A percentile compares a stretch with the other conserved stretches of the same genome.
These are phyloP conservation scores for Carassius auratus DNA, from an alignment of 2,113 vertebrate species.

Conservation along the genomic window DNA sequence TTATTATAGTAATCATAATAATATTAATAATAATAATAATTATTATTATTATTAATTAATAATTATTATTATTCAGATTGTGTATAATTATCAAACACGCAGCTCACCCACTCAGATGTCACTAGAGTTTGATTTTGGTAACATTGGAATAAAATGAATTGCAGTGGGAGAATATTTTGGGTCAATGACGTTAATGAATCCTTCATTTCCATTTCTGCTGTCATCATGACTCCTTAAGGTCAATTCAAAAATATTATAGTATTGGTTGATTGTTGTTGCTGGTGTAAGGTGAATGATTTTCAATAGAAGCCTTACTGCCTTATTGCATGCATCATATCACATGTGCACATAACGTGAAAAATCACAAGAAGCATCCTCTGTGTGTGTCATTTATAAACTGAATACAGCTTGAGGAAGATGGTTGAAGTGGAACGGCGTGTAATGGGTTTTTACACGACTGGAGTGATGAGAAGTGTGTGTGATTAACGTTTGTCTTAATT, in stretches of 20 bases:
- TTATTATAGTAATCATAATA: too few relatives aligned
- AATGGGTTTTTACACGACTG: background rate
- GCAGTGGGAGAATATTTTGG: background rate
- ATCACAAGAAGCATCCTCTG: background rate
- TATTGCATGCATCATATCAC: background rate
- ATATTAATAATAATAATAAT: too few relatives aligned
- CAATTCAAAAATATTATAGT: background rate
- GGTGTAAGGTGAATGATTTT: background rate
- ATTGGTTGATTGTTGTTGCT: background rate
- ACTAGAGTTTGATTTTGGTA: background rate
- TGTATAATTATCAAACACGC: background rate
- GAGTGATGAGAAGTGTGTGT: constrained; percentile 26
- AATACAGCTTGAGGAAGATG: background rate
- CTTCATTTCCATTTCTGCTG: background rate
- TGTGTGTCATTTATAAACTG: background rate
- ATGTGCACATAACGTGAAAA: background rate
- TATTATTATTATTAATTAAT: too few relatives aligned
- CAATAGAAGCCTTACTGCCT: background rate
- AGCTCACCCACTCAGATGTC: background rate
- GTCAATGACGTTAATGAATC: background rate
- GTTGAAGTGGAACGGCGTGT: background rate
- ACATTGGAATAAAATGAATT: background rate
- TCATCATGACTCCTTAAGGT: background rate
- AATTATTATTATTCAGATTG: too few relatives aligned
- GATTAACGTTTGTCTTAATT: constrained; percentile 9